phyloP scores from a whole-genome alignment of 2,888 invertebrate species.

The Scrobipalpa costella region DNA sequence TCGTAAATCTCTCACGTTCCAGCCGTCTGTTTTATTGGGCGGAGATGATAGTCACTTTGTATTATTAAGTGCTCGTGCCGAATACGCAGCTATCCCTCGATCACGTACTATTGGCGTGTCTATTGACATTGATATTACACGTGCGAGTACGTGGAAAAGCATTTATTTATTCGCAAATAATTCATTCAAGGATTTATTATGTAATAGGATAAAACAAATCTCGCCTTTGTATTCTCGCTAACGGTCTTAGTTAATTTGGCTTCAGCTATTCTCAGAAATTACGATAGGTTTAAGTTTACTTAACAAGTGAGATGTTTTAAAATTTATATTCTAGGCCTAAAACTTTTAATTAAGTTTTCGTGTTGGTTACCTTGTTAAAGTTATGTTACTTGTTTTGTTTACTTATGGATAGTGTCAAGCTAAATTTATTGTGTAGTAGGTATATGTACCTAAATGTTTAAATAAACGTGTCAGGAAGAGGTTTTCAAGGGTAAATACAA shows the following conservation, averaged over 20 bases:
- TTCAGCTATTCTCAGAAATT: not conserved
- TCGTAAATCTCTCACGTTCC: conserved; percentile 35
- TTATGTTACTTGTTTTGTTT: not conserved
- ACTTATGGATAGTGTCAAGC: not conserved
- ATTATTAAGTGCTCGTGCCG: conserved; percentile 33
- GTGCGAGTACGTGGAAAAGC: conserved; percentile 36
- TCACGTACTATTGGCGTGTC: conserved; percentile 32
- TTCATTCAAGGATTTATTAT: not conserved
- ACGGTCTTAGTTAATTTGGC: not conserved
- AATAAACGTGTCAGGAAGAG: conserved; percentile 39
- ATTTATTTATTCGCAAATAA: not conserved
- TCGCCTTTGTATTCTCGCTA: not conserved
- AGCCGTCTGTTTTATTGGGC: conserved; percentile 35
- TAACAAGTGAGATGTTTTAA: not conserved
- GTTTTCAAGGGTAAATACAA: conserved; percentile 49
- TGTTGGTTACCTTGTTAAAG: not conserved
- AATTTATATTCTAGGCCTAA: not conserved
- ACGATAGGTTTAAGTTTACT: not conserved
- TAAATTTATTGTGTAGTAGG: not conserved
- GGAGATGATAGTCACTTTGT: conserved; percentile 39
- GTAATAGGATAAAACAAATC: no score
- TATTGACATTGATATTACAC: conserved; percentile 41
- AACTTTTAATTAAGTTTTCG: conserved; percentile 8
- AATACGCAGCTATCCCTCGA: conserved; percentile 39
- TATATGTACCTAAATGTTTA: not conserved